Conservation (phyloP, 1,140 invertebrate species). For the Drosophila melanica region DNA sequence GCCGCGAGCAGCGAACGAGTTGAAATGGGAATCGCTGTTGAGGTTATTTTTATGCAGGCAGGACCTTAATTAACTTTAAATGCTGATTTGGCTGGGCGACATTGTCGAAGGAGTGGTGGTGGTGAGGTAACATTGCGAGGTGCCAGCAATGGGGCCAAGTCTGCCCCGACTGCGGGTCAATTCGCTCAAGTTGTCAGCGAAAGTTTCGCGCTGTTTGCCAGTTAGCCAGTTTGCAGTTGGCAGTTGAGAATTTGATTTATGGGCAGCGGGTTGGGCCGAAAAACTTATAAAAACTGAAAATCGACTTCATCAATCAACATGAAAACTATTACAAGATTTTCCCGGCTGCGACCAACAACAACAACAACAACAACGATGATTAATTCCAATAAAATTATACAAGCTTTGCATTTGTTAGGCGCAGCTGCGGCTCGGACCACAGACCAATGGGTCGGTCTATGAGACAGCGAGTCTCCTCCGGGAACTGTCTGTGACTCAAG, state of each 20-base stretch:
- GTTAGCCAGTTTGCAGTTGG: neutral
- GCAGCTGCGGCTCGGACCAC: conserved; percentile 23
- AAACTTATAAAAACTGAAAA: conserved; percentile 36
- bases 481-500: neutral
- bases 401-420: conserved; percentile 46
- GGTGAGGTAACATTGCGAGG: neutral
- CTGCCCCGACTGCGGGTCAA: conserved; percentile 12
- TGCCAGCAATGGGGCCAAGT: conserved; percentile 9
- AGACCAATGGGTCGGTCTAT: neutral
- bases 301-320: conserved; percentile 70
- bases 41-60: conserved; percentile 28
- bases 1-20: conserved; percentile 15
- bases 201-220: conserved; percentile 27
- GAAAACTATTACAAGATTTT: conserved; percentile 45
- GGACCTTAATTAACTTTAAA: conserved; percentile 58
- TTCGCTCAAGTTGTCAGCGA: conserved; percentile 56
- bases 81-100: conserved; percentile 28
- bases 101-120: neutral
- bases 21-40: neutral
- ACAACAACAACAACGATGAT: conserved; percentile 56
- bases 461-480: conserved; percentile 2
- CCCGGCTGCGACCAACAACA: conserved; percentile 1
- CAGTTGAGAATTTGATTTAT: conserved; percentile 41
- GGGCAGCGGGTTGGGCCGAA: conserved; percentile 15
- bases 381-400: conserved; percentile 79